Percentiles rank a stretch among this genome's conserved stretches.
Evolutionary conservation across 2,113 vertebrate species (phyloP).

Genomic region (Paradoxurus hermaphroditus): DNA sequence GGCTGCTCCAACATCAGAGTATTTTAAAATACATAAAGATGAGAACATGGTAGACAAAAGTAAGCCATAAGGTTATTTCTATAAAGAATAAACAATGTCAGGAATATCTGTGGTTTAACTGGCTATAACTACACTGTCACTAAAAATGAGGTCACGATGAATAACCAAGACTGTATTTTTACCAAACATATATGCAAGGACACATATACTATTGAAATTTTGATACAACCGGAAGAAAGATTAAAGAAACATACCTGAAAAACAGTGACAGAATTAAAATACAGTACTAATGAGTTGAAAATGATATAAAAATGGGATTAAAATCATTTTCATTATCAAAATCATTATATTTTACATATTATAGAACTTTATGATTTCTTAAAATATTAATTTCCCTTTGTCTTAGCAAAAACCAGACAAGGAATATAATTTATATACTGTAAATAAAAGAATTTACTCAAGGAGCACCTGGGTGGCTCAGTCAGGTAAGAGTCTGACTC

Average conservation of each 20-base stretch:
- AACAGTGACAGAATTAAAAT: background rate
- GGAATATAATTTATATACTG: background rate
- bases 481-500: too few species aligned
- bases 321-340: background rate
- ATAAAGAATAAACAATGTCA: background rate
- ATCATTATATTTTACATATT: background rate
- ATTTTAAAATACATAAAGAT: background rate
- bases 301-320: background rate
- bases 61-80: background rate
- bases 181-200: background rate
- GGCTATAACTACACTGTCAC: background rate
- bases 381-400: background rate
- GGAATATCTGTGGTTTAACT: background rate
- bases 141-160: background rate
- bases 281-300: background rate
- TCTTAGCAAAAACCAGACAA: background rate
- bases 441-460: background rate
- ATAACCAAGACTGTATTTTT: background rate
- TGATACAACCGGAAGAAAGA: background rate
- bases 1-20: background rate
- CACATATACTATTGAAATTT: background rate
- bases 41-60: background rate
- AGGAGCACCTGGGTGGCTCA: background rate
- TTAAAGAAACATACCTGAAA: background rate
- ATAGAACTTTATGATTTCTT: background rate